phyloP scores from a whole-genome alignment of 1,140 invertebrate genomes.

The Nymphalis io region DNA sequence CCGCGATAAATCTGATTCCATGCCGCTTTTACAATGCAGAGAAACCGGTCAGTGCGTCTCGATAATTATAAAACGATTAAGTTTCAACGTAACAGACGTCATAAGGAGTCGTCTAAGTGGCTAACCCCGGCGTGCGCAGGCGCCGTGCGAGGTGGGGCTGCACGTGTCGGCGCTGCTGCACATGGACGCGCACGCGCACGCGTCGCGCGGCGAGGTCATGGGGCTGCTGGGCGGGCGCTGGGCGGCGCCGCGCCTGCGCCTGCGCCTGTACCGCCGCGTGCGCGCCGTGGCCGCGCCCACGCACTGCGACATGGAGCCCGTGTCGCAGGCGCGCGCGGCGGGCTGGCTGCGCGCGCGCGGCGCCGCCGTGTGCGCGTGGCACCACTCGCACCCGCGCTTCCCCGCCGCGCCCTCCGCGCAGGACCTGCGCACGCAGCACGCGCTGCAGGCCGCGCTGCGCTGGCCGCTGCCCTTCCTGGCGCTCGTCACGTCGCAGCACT shows the following conservation, averaged over 20 bases:
- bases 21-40: constrained; percentile 80
- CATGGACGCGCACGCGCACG: constrained; percentile 87
- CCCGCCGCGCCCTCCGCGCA: constrained; percentile 60
- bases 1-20: constrained; percentile 75
- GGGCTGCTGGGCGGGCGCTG: constrained; percentile 84
- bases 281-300: constrained; percentile 83
- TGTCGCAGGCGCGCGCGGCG: constrained; percentile 65
- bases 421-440: constrained; percentile 66
- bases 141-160: constrained; percentile 83
- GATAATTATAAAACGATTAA: no score
- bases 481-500: constrained; percentile 70
- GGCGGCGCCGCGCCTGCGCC: constrained; percentile 50
- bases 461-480: constrained; percentile 59
- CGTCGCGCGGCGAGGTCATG: constrained; percentile 86
- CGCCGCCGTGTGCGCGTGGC: constrained; percentile 63
- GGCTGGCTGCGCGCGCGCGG: constrained; percentile 44
- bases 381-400: constrained; percentile 77
- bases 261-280: constrained; percentile 77
- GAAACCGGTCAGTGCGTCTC: constrained; percentile 70
- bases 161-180: constrained; percentile 82
- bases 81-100: no score
- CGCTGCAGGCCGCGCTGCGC: constrained; percentile 60
- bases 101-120: no score
- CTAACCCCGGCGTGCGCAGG: constrained; percentile 62
- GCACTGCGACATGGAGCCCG: constrained; percentile 90